Evolutionary conservation across 2,113 vertebrate genomes (phyloP), one percentile per base, ranked within the genome.

Genomic region (Sapayoa aenigma): DNA sequence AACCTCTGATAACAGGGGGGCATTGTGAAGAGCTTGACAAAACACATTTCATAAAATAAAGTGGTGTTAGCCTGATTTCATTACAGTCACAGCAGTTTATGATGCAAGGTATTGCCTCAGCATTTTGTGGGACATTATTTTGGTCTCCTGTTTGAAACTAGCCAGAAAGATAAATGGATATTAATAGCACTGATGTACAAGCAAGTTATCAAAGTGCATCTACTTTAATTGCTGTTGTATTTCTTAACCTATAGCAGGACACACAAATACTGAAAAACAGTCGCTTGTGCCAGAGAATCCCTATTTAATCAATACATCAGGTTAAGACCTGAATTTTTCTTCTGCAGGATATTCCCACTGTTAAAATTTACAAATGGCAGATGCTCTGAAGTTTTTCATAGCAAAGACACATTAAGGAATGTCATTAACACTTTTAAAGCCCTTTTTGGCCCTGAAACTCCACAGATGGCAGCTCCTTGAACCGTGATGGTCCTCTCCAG

Each of bases 191-290:
- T 60, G 88, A 49, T 89, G 46, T 41, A 86, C 74, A 90, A 72
- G 49, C 49, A 81, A 93, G 75, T 76, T 91, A 89, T 87, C 86
- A 84, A 75, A 86, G 81, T 63, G 75, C 84, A 93, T 71, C 90
- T 90, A 14, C 90, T 85, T 84, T 93, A 95, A 94, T 80, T 44
- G 55, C 47, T 59, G 37, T 39, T 88, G 63, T 86, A 93, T 92
- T 90, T 93, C 88, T 88, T 59, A 93, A 84, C 50, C 33, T 47
- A 41, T 63, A 88, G 42, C 49, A 94, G 42, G 65, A 56, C 47
- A 85, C 28, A 59, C 63, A 88, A 96, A 92, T 67, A 96, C 5
- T 72, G 35, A 85, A 80, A 84, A 95, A 63, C 47, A 82, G 60
- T 37, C 3, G 11, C 82, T 83, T 92, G 71, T 59, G 86, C 52